A percentile compares a stretch with the other conserved stretches of the same genome.
These are phyloP conservation scores for Girardinus metallicus DNA, from an alignment of 2,797 vertebrate species.

Conservation along the genomic window DNA sequence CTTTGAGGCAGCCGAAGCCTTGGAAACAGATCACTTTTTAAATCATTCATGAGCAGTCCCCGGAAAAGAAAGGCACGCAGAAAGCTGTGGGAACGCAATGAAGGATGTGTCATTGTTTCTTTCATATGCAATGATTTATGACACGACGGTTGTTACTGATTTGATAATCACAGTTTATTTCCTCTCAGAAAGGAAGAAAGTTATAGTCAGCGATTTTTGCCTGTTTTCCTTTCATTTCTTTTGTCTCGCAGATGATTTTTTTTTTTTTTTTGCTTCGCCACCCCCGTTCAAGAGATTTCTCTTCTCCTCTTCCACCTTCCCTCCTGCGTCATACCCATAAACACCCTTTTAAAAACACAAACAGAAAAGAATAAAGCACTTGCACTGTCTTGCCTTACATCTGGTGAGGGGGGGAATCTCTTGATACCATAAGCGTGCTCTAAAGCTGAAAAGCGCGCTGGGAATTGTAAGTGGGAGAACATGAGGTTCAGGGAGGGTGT, in stretches of 20 bases:
- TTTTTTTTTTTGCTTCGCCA: slow-evolving; percentile 22
- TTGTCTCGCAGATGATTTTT: slow-evolving; percentile 58
- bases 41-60: slow-evolving; percentile 80
- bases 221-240: slow-evolving; percentile 66
- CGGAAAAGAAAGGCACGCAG: slow-evolving; percentile 72
- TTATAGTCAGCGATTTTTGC: slow-evolving; percentile 76
- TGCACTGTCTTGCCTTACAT: slow-evolving; percentile 60
- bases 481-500: slow-evolving; percentile 71
- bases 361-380: slow-evolving; percentile 64
- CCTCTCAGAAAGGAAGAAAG: slow-evolving; percentile 64
- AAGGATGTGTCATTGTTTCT: slow-evolving; percentile 73
- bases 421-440: slow-evolving; percentile 69
- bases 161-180: slow-evolving; percentile 83
- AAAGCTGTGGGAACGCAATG: slow-evolving; percentile 67
- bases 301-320: slow-evolving; percentile 35
- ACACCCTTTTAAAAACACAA: slow-evolving; percentile 75
- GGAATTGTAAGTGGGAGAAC: slow-evolving; percentile 76
- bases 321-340: slow-evolving; percentile 50
- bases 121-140: slow-evolving; percentile 80
- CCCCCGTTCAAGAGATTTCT: slow-evolving; percentile 47
- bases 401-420: slow-evolving; percentile 71
- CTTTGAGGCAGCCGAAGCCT: slow-evolving; percentile 52
- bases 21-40: slow-evolving; percentile 77
- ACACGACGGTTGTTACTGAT: slow-evolving; percentile 76
- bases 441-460: slow-evolving; percentile 78